Percentiles rank a stretch among this genome's conserved stretches.
These are phyloP conservation scores for Heliconius aoede DNA, from an alignment of 2,888 invertebrate species.

Conservation along the genomic window DNA sequence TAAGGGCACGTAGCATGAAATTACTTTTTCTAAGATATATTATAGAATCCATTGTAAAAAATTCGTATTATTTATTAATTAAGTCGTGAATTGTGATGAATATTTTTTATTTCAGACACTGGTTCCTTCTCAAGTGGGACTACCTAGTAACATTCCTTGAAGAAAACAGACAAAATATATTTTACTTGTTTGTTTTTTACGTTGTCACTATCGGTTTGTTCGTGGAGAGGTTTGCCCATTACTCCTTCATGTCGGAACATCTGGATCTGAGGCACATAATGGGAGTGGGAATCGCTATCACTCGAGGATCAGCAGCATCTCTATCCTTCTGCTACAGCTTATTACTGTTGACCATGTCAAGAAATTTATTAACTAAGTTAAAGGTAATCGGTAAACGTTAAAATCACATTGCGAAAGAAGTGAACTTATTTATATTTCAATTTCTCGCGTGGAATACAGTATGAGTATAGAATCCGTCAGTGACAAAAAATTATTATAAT, in stretches of 20 bases:
- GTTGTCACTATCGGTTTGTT: constrained; percentile 97
- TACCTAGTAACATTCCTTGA: constrained; percentile 95
- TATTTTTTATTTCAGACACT: constrained; percentile 79
- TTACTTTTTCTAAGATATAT: neutral
- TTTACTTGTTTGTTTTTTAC: constrained; percentile 96
- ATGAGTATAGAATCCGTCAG: neutral
- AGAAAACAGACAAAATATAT: constrained; percentile 97
- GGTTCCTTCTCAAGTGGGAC: constrained; percentile 92
- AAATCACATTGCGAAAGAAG: neutral
- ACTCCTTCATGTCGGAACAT: constrained; percentile 98
- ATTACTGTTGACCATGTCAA: constrained; percentile 95
- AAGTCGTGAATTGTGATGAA: neutral
- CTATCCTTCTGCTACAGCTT: constrained; percentile 97
- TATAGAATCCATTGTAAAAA: neutral
- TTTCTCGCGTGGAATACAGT: neutral
- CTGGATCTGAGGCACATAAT: constrained; percentile 97
- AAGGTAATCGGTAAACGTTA: constrained; percentile 79
- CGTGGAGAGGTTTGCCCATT: constrained; percentile 97
- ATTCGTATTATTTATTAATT: neutral
- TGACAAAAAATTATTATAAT: neutral
- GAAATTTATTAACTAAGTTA: constrained; percentile 94
- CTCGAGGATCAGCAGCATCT: constrained; percentile 96
- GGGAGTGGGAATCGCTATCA: constrained; percentile 98
- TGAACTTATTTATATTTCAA: neutral
- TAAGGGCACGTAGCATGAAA: neutral